Percentiles rank a stretch among this genome's conserved stretches.
phyloP scores from a whole-genome alignment of 2,113 vertebrate species.

The Malurus cyaneus region DNA sequence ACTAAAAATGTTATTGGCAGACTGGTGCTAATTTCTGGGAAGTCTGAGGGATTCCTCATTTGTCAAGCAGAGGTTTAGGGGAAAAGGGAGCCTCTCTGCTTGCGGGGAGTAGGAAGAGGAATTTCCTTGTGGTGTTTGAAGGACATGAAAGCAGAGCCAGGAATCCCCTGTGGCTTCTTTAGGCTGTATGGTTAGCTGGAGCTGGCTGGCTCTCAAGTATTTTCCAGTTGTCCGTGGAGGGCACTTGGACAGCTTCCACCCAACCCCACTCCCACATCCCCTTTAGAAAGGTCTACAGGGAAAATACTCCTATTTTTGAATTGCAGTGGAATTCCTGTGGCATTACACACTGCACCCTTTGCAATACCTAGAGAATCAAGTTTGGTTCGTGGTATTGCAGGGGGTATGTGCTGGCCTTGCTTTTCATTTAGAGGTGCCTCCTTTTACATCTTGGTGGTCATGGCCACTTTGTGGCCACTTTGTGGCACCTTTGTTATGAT shows the following conservation, averaged over 20 bases:
- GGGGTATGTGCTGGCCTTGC: neutral
- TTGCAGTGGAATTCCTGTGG: constrained; percentile 40
- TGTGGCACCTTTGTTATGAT: neutral
- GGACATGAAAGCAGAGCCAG: constrained; percentile 12
- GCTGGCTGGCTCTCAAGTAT: constrained; percentile 29
- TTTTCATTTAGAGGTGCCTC: neutral
- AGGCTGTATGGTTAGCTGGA: constrained; percentile 22
- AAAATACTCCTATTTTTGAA: constrained; percentile 67
- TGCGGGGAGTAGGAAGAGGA: neutral
- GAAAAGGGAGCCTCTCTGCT: neutral
- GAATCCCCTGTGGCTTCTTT: constrained; percentile 42
- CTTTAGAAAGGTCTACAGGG: constrained; percentile 8
- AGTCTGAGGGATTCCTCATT: neutral
- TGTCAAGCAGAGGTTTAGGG: neutral
- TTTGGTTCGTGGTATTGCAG: neutral
- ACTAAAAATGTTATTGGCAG: neutral
- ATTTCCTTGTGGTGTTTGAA: constrained; percentile 24
- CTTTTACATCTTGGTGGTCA: neutral
- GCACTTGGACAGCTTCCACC: constrained; percentile 35
- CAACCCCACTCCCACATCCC: constrained; percentile 46
- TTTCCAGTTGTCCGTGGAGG: constrained; percentile 45
- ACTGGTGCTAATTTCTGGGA: neutral
- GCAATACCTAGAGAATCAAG: neutral
- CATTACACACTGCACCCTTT: constrained; percentile 34
- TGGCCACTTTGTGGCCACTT: neutral